Conservation (phyloP, 2,888 invertebrate species). For the Fragum whitleyi region DNA sequence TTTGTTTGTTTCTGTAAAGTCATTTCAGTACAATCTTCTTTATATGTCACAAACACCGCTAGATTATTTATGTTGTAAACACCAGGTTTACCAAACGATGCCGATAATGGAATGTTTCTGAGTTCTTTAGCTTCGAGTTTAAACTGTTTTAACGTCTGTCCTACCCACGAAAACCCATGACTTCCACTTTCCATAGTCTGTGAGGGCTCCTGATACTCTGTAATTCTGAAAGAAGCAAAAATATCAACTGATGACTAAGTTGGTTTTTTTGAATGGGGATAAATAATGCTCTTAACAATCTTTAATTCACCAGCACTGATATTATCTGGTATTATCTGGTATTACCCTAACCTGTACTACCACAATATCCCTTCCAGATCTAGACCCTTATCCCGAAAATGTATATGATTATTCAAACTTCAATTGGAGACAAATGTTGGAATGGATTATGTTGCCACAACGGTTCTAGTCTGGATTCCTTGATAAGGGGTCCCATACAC, state of each 20-base stretch:
- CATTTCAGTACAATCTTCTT: slow-evolving; percentile 77
- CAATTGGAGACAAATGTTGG: too few species aligned
- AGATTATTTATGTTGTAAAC: slow-evolving; percentile 82
- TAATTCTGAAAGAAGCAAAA: slow-evolving; percentile 58
- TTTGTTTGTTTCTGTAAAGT: slow-evolving; percentile 79
- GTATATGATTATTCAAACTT: too few species aligned
- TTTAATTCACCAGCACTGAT: background rate
- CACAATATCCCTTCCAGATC: too few species aligned
- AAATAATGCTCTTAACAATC: background rate
- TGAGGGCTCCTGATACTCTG: slow-evolving; percentile 54
- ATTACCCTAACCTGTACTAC: too few species aligned
- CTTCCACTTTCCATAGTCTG: slow-evolving; percentile 42
- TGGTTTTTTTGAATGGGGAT: background rate
- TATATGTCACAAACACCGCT: slow-evolving; percentile 79
- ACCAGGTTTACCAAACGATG: slow-evolving; percentile 82
- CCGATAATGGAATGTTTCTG: slow-evolving; percentile 75
- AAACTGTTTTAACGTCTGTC: slow-evolving; percentile 79
- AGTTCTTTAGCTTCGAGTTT: slow-evolving; percentile 74
- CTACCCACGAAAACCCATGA: slow-evolving; percentile 80
- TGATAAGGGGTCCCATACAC: too few species aligned
- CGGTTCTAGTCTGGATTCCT: too few species aligned
- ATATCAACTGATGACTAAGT: too few species aligned
- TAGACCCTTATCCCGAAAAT: too few species aligned
- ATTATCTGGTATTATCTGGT: background rate
- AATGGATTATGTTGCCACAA: too few species aligned